Evolutionary conservation across 2,797 vertebrate genomes (phyloP).

Genomic region (Holocentrus rufus): DNA sequence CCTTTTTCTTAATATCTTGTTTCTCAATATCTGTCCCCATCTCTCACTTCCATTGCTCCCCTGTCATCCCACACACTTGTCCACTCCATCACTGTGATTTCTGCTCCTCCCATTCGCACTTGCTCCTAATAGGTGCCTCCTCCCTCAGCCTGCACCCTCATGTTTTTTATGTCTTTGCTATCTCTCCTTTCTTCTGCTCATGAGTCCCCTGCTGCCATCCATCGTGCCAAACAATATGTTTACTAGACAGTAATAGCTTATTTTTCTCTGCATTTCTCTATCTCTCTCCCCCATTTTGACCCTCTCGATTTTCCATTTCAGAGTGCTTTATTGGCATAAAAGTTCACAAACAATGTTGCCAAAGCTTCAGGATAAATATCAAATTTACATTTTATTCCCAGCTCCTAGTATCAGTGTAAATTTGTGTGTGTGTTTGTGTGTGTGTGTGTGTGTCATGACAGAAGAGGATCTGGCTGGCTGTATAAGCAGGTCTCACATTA

Average conservation of each 20-base stretch:
- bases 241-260: not conserved
- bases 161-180: slow-evolving; percentile 49
- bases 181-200: slow-evolving; percentile 35
- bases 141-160: slow-evolving; percentile 36
- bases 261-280: not conserved
- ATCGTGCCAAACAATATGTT: slow-evolving; percentile 36
- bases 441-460: too few relatives aligned
- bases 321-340: too few relatives aligned
- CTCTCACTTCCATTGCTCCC: slow-evolving; percentile 35
- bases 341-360: too few relatives aligned
- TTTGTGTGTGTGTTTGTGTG: too few relatives aligned
- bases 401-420: too few relatives aligned
- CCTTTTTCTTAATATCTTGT: slow-evolving; percentile 22
- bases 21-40: slow-evolving; percentile 37
- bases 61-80: slow-evolving; percentile 51
- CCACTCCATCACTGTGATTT: slow-evolving; percentile 62
- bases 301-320: too few relatives aligned
- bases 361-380: too few relatives aligned
- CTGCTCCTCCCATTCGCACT: slow-evolving; percentile 44
- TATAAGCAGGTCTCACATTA: too few relatives aligned
- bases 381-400: too few relatives aligned
- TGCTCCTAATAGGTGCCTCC: slow-evolving; percentile 15
- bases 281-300: too few relatives aligned
- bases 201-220: slow-evolving; percentile 16
- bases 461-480: too few relatives aligned